Conservation (phyloP, 2,113 vertebrate species). For the Anthoscopus minutus region DNA sequence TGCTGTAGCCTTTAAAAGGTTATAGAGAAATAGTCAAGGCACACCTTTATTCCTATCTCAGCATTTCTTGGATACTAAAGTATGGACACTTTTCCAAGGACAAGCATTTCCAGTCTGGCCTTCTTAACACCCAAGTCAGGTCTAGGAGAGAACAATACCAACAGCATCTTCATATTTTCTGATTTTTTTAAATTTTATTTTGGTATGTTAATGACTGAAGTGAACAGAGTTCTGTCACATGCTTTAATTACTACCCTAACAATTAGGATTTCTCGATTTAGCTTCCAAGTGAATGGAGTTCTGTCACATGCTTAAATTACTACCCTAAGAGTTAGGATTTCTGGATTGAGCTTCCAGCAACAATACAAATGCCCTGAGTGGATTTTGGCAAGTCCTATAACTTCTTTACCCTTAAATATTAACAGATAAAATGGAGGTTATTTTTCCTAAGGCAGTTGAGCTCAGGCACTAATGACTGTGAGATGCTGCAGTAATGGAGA, state of each 20-base stretch:
- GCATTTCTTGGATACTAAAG: not conserved
- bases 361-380: not conserved
- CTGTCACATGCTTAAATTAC: not conserved
- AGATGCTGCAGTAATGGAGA: not conserved
- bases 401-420: not conserved
- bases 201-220: not conserved
- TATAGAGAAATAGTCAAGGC: not conserved
- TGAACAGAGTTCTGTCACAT: not conserved
- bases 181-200: not conserved
- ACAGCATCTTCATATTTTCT: not conserved
- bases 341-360: not conserved
- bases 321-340: not conserved
- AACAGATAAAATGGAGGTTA: not conserved
- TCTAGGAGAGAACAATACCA: not conserved
- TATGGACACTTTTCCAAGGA: not conserved
- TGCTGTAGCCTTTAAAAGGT: not conserved
- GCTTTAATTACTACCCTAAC: not conserved
- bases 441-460: constrained; percentile 19
- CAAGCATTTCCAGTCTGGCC: not conserved
- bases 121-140: not conserved
- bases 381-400: not conserved
- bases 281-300: not conserved
- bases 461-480: not conserved
- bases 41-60: not conserved
- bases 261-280: not conserved